phyloP scores from a whole-genome alignment of 2,113 vertebrate genomes.

The Ceyx melanurus region DNA sequence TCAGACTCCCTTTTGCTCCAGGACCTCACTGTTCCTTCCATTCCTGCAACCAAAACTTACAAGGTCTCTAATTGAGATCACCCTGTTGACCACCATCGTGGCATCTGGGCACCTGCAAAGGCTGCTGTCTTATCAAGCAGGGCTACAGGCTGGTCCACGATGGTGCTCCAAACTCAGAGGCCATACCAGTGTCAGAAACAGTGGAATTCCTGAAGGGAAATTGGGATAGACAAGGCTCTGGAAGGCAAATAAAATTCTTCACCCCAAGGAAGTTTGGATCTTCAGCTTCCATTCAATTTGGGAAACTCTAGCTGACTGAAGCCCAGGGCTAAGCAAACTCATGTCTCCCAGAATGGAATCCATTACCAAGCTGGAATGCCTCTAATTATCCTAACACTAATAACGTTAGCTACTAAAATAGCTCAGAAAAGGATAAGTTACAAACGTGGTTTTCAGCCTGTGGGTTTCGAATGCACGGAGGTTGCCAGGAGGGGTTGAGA shows the following conservation, averaged over 20 bases:
- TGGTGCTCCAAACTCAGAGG: background rate
- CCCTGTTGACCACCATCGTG: accelerated
- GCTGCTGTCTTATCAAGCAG: background rate
- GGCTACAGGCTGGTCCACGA: background rate
- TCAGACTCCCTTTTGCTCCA: background rate
- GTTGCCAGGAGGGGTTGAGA: slow-evolving; percentile 22
- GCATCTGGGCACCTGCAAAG: background rate
- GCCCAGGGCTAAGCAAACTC: slow-evolving; percentile 43
- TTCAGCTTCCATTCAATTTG: slow-evolving; percentile 26
- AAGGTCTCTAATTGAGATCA: background rate
- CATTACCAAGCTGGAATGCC: slow-evolving; percentile 32
- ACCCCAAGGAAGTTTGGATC: slow-evolving; percentile 18
- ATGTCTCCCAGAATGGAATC: slow-evolving; percentile 31
- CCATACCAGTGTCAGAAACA: background rate
- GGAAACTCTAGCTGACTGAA: slow-evolving; percentile 42
- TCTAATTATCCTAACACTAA: slow-evolving; percentile 40
- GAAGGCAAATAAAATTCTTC: background rate
- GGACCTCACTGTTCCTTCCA: background rate
- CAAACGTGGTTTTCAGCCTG: slow-evolving; percentile 8
- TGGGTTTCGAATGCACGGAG: background rate
- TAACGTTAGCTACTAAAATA: slow-evolving; percentile 29
- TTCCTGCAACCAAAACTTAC: background rate
- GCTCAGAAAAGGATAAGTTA: slow-evolving; percentile 30
- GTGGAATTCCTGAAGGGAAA: background rate
- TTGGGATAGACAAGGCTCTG: slow-evolving; percentile 11